phyloP scores from a whole-genome alignment of 53 echinoderm and acorn worm species.

The Astropecten irregularis region DNA sequence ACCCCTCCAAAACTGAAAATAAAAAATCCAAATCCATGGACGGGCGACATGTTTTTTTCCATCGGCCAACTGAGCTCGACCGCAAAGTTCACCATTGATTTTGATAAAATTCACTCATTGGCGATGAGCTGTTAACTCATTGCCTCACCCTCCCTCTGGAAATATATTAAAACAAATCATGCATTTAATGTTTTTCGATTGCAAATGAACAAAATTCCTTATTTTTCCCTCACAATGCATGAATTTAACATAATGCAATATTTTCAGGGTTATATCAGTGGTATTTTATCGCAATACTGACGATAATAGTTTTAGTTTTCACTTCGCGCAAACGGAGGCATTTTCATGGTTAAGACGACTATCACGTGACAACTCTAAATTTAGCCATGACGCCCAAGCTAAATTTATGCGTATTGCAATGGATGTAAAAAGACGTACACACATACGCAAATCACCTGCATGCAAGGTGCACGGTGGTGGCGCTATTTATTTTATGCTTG shows the following conservation, averaged over 20 bases:
- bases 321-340: no score
- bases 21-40: conserved; percentile 24
- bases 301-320: no score
- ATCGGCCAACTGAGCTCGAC: conserved; percentile 50
- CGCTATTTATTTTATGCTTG: not conserved
- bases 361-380: conserved; percentile 42
- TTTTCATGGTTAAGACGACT: no score
- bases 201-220: no score
- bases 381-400: conserved; percentile 47
- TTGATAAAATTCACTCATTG: conserved; percentile 38
- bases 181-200: not conserved
- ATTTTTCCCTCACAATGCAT: no score
- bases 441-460: not conserved
- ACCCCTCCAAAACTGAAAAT: conserved; percentile 27
- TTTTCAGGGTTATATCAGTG: not conserved
- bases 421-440: no score
- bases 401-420: conserved; percentile 9
- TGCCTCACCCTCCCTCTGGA: conserved; percentile 18
- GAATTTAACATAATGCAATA: no score
- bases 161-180: not conserved
- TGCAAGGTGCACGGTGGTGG: not conserved
- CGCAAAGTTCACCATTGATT: conserved; percentile 56
- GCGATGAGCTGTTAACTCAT: not conserved
- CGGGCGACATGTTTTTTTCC: conserved; percentile 45
- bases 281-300: not conserved